phyloP scores from a whole-genome alignment of 2,888 invertebrate genomes.

The Rhyacophila evoluta region DNA sequence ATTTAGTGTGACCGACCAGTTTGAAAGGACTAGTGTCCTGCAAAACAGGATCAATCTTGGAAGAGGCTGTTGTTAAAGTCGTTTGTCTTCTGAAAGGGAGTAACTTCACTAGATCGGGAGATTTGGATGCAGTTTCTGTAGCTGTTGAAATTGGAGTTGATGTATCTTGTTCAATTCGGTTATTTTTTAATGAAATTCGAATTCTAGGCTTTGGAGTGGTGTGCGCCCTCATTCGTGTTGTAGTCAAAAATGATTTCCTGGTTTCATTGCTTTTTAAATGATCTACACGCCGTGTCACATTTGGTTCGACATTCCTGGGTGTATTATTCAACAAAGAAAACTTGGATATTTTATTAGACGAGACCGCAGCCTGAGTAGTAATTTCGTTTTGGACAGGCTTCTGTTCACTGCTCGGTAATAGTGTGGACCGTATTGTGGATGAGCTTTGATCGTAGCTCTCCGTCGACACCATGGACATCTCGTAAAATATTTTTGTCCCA shows the following conservation, averaged over 20 bases:
- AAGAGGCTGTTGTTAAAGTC: slow-evolving; percentile 63
- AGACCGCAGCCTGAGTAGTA: slow-evolving; percentile 35
- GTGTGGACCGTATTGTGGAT: slow-evolving; percentile 35
- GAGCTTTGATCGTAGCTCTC: slow-evolving; percentile 61
- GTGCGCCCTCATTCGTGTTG: slow-evolving; percentile 55
- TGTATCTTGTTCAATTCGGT: slow-evolving; percentile 58
- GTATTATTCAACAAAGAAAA: slow-evolving; percentile 27
- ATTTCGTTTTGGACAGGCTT: slow-evolving; percentile 43
- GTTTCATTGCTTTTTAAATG: slow-evolving; percentile 48
- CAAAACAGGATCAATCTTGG: slow-evolving; percentile 67
- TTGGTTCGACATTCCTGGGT: slow-evolving; percentile 31
- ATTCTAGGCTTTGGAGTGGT: slow-evolving; percentile 54
- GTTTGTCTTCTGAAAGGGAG: slow-evolving; percentile 49
- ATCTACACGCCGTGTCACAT: slow-evolving; percentile 35
- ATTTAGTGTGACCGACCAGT: slow-evolving; percentile 64
- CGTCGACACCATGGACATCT: slow-evolving; percentile 67
- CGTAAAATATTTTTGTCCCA: slow-evolving; percentile 69
- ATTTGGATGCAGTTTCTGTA: slow-evolving; percentile 40
- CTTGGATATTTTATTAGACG: slow-evolving; percentile 40
- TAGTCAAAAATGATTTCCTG: slow-evolving; percentile 56
- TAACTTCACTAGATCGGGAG: slow-evolving; percentile 51
- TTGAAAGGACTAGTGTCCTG: slow-evolving; percentile 64
- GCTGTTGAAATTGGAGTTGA: slow-evolving; percentile 36
- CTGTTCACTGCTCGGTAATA: background rate
- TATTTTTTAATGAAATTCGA: slow-evolving; percentile 57